Conservation (phyloP, 2,888 invertebrate species). For the Volucella inanis region DNA sequence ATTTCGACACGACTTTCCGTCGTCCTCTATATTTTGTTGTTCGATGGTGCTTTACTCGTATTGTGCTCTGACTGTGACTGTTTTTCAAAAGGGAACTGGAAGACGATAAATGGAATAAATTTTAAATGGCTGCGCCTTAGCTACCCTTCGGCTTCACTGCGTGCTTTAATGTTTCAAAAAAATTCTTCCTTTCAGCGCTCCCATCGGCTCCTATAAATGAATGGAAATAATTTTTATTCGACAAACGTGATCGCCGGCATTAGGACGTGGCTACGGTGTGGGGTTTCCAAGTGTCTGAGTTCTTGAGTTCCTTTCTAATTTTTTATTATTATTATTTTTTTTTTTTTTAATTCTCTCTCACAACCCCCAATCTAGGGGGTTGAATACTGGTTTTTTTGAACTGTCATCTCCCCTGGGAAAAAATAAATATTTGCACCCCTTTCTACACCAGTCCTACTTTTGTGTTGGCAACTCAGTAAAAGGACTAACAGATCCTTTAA, state of each 20-base stretch:
- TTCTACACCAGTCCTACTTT: neutral
- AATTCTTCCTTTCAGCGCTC: slow-evolving; percentile 46
- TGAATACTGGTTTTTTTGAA: neutral
- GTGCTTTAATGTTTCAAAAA: slow-evolving; percentile 34
- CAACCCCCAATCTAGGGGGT: neutral
- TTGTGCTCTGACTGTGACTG: too few relatives aligned
- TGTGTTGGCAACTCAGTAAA: slow-evolving; percentile 19
- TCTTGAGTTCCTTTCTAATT: neutral
- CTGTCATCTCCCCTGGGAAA: neutral
- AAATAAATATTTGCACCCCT: slow-evolving; percentile 43
- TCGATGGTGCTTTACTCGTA: neutral
- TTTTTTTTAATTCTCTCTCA: slow-evolving; percentile 33
- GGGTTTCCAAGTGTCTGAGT: too few relatives aligned
- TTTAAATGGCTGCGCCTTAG: slow-evolving; percentile 32
- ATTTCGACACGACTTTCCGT: slow-evolving; percentile 53
- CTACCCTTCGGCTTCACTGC: neutral
- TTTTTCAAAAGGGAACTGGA: neutral
- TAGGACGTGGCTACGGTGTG: slow-evolving; percentile 44
- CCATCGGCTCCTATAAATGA: slow-evolving; percentile 46
- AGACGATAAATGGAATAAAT: slow-evolving; percentile 63
- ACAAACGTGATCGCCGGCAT: slow-evolving; percentile 68
- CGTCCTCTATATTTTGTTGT: slow-evolving; percentile 24
- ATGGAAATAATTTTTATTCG: slow-evolving; percentile 75
- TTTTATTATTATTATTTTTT: slow-evolving; percentile 20
- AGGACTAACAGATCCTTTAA: slow-evolving; percentile 28